A percentile compares a stretch with the other conserved stretches of the same genome.
Evolutionary conservation across 2,888 invertebrate species (phyloP).

Genomic region (Acleris laterana): DNA sequence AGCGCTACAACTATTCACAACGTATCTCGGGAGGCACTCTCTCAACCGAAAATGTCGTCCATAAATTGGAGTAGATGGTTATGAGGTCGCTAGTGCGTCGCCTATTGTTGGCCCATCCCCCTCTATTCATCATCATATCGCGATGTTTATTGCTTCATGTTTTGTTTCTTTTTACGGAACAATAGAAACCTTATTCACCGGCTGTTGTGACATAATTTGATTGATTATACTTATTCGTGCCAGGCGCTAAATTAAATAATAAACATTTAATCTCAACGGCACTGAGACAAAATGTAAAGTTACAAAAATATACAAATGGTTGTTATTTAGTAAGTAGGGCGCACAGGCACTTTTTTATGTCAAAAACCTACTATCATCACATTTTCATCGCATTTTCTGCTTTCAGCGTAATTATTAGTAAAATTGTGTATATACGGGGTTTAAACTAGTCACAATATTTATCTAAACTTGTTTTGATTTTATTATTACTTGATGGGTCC

Average conservation of each 20-base stretch:
- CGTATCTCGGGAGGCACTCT: slow-evolving; percentile 33
- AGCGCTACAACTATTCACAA: slow-evolving; percentile 32
- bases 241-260: background rate
- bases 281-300: background rate
- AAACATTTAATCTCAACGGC: background rate
- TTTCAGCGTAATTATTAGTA: no score
- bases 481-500: no score
- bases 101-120: slow-evolving; percentile 61
- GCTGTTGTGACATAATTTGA: slow-evolving; percentile 23
- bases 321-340: no score
- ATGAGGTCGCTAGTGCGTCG: slow-evolving; percentile 73
- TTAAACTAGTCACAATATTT: no score
- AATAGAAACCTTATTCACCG: slow-evolving; percentile 21
- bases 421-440: no score
- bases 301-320: no score
- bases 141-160: slow-evolving; percentile 56
- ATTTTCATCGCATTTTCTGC: no score
- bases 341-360: no score
- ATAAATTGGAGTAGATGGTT: slow-evolving; percentile 73
- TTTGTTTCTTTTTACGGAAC: slow-evolving; percentile 40
- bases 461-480: no score
- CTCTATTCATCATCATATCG: slow-evolving; percentile 63
- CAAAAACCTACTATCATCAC: no score
- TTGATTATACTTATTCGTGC: slow-evolving; percentile 14
- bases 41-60: slow-evolving; percentile 54